phyloP scores from a whole-genome alignment of 92 coral and sea anemone species.

The Phenganax marumi region DNA sequence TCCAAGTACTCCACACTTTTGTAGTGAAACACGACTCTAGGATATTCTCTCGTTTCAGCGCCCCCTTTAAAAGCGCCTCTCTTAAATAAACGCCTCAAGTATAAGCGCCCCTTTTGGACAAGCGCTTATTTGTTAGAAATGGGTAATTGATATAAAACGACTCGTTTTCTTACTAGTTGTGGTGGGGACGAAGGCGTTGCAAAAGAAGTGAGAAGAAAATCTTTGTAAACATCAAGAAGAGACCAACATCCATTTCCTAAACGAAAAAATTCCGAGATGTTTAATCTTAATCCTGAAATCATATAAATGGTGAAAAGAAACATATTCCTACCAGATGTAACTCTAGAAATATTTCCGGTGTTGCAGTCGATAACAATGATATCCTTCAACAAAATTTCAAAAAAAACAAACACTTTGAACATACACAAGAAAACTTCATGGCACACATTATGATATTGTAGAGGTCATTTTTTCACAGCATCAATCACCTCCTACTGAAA shows the following conservation, averaged over 20 bases:
- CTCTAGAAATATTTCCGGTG: constrained; percentile 51
- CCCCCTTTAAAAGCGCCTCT: no score
- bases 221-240: constrained; percentile 73
- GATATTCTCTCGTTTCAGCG: no score
- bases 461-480: no score
- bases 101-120: no score
- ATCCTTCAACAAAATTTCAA: constrained; percentile 48
- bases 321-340: constrained; percentile 65
- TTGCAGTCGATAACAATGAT: constrained; percentile 50
- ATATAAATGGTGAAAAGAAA: background rate
- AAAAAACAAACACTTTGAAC: background rate
- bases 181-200: constrained; percentile 66
- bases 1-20: no score
- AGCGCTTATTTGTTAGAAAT: background rate
- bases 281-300: background rate
- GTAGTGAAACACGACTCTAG: no score
- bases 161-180: constrained; percentile 52
- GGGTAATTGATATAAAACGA: constrained; percentile 4
- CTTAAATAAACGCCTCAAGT: no score
- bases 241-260: constrained; percentile 78
- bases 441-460: no score
- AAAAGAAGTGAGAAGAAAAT: constrained; percentile 64
- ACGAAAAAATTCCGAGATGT: background rate
- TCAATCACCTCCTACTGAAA: no score
- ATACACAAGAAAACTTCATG: no score